A percentile compares a stretch with the other conserved stretches of the same genome.
These are phyloP conservation scores for Pantelozetes paolii DNA, from an alignment of 2,888 invertebrate genomes.

Conservation along the genomic window DNA sequence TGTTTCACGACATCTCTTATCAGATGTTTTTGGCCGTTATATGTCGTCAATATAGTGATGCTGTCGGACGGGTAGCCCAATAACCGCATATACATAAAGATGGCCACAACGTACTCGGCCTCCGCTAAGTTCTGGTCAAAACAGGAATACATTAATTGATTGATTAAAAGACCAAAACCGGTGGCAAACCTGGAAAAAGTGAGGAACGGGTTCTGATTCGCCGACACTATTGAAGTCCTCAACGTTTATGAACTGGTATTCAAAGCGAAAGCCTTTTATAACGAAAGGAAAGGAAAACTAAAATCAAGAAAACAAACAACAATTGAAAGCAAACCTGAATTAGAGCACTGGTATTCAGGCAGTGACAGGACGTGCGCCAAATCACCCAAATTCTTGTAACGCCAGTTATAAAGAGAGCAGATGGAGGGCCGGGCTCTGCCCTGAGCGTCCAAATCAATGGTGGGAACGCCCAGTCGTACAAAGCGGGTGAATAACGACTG, in stretches of 20 bases:
- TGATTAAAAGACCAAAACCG: slow-evolving; percentile 23
- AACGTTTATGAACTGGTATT: slow-evolving; percentile 94
- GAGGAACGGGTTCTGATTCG: slow-evolving; percentile 95
- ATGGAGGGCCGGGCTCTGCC: slow-evolving; percentile 89
- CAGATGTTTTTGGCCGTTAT: slow-evolving; percentile 97
- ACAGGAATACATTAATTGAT: background rate
- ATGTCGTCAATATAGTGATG: slow-evolving; percentile 95
- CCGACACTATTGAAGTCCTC: slow-evolving; percentile 94
- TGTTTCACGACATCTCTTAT: slow-evolving; percentile 87
- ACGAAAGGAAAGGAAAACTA: slow-evolving; percentile 7
- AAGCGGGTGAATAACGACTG: slow-evolving; percentile 95
- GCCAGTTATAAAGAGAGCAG: slow-evolving; percentile 90
- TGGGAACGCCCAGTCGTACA: slow-evolving; percentile 92
- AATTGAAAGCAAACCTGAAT: too few relatives aligned
- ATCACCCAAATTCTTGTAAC: slow-evolving; percentile 92
- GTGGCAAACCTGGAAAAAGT: slow-evolving; percentile 81
- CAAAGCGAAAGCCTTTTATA: slow-evolving; percentile 70
- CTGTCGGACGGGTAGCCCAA: slow-evolving; percentile 94
- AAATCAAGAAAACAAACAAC: too few relatives aligned
- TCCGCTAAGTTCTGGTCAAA: slow-evolving; percentile 59
- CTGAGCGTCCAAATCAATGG: slow-evolving; percentile 94
- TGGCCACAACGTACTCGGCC: slow-evolving; percentile 85
- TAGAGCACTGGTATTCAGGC: slow-evolving; percentile 80
- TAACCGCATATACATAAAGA: slow-evolving; percentile 97
- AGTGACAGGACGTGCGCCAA: slow-evolving; percentile 77